Evolutionary conservation across 2,113 vertebrate genomes (phyloP), one percentile per base, ranked within the genome.

Genomic region (Alexandromys fortis): DNA sequence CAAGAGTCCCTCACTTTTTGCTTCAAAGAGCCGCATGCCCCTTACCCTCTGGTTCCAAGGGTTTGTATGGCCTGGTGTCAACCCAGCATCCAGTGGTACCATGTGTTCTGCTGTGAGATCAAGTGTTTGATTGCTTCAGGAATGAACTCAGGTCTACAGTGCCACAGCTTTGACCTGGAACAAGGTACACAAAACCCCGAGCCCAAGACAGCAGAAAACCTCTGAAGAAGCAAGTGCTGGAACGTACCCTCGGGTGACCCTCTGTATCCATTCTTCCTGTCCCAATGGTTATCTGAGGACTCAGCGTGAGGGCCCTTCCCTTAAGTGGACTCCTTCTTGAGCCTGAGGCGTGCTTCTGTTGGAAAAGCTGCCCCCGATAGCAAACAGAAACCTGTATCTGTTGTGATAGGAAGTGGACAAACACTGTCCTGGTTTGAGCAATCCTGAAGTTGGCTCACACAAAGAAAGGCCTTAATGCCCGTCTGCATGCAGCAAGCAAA

Each of bases 361-460:
- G 63, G 87, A 55, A 81, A 96, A 73, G 55, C 90, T n/a, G 42
- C 67, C 94, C 68, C 30, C 22, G 21, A 77, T 17, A 94, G 26
- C 61, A 92, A 92, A 73, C 38, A 76, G 70, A 73, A 89, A 16
- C n/a, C 61, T 17, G 91, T 86, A 86, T 24, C 14, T 86, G 45
- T 47, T 92, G 86, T 24, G 7, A 42, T 91, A 30, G 68, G 33
- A 93, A 88, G 78, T 33, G 38, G 33, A 13, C 49, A 86, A 55
- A 72, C 49, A 58, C 7, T 61, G 11, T 63, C 52, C 72, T 70
- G n/a, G 22, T 42, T 67, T 45, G 1, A 38, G 35, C 47, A 89
- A 9, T 86, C 35, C 76, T 92, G 61, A 70, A 94, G 63, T 58
- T 79, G 65, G 38, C 70, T 95, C 81, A 45, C 76, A 77, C 5